phyloP scores from a whole-genome alignment of 2,888 invertebrate genomes.

The Dichetophora obliterata region DNA sequence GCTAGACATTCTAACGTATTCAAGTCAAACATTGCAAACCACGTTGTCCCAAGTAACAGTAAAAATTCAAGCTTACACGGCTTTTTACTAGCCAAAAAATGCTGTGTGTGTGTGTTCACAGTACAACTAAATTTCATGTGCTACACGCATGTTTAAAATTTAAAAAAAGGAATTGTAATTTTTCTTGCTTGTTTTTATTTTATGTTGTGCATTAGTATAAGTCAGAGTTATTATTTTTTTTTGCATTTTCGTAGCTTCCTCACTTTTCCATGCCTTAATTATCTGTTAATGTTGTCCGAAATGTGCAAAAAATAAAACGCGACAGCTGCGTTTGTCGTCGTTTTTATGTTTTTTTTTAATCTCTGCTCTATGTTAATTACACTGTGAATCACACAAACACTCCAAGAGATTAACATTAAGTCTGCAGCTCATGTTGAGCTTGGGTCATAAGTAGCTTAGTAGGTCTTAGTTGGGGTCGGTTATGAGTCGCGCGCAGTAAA shows the following conservation, averaged over 20 bases:
- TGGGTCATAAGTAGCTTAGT: background rate
- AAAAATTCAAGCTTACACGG: background rate
- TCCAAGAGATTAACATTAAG: background rate
- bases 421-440: background rate
- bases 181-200: too few relatives aligned
- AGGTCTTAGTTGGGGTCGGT: too few relatives aligned
- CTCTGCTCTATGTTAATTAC: slow-evolving; percentile 23
- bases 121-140: background rate
- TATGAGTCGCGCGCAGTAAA: too few relatives aligned
- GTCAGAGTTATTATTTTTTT: background rate
- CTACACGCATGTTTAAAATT: background rate
- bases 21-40: too few relatives aligned
- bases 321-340: background rate
- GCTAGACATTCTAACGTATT: too few relatives aligned
- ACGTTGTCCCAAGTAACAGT: background rate
- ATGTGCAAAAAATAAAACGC: background rate
- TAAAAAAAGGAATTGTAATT: too few relatives aligned
- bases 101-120: background rate
- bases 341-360: slow-evolving; percentile 7
- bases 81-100: background rate
- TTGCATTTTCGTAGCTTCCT: background rate
- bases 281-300: slow-evolving; percentile 12
- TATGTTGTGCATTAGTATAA: too few relatives aligned
- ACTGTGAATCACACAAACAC: background rate
- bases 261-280: background rate